Base-by-base conservation (phyloP, 2,888 invertebrate genomes). In the Balanococcus diminutus region DNA sequence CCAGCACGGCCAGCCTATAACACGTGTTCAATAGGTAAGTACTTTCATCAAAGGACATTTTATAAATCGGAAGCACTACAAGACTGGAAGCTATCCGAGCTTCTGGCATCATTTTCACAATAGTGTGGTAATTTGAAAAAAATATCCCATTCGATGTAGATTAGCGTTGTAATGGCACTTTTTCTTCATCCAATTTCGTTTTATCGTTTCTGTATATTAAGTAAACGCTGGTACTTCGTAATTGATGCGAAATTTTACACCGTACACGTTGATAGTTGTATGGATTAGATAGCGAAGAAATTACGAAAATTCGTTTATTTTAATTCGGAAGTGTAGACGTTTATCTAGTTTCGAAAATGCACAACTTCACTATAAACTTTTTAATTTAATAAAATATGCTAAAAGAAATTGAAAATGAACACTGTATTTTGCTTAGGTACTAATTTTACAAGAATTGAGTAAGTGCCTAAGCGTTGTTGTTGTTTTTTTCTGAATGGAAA, bases 71-170 rank as follows among this genome's bases (percentile, higher is more conserved):
- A 31, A 75, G 75, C 32, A 36, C 32, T 31, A 36, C 19, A 75
- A 75, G 32, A 36, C 32, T 31, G 19, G 32, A 75, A 75, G 32
- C 5, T 75, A 75, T 75, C 75, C 31, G 32, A n/a, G n/a, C n/a
- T n/a, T 25, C 2, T 14, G 61, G 61, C 61, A 28, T 67, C 4
- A 25, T 67, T 67, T 67, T 67, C 75, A 75, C 31, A 75, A 75
- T 75, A 32, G 75, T 75, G 32, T n/a, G 75, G 19, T 75, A 75
- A 75, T 32, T 75, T 75, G 75, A 75, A 75, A 75, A 75, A 75
- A 36, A 75, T 75, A 75, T n/a, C 32, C 16, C 32, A 75, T 32
- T 32, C 31, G 8, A 75, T 75, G 75, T 75, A 75, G 75, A 36
- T 75, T 32, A 75, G 75, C 19, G 36, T 75, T 75, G 36, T 75